A percentile compares a stretch with the other conserved stretches of the same genome.
Evolutionary conservation across 2,888 invertebrate species (phyloP).

Genomic region (Tiliacea citrago): DNA sequence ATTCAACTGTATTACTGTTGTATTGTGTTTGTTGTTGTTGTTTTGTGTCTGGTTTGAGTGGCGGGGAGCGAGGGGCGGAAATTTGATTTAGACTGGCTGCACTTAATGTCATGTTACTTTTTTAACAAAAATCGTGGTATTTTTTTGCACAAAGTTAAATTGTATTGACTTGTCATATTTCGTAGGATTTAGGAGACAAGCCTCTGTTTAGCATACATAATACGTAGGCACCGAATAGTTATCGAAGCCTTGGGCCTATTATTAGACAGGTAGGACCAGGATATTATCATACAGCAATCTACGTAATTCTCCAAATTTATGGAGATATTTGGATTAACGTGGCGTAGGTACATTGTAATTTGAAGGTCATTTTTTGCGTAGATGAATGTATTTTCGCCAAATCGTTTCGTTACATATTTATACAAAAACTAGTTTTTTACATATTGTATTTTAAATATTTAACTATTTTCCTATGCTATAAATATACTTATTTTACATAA

Average conservation of each 20-base stretch:
- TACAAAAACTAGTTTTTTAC: too few species aligned
- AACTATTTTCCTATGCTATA: neutral
- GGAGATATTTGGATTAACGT: neutral
- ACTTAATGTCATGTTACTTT: too few species aligned
- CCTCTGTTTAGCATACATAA: neutral
- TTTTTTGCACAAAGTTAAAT: neutral
- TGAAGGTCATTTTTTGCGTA: neutral
- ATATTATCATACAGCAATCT: neutral
- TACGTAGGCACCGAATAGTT: neutral
- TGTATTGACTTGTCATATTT: neutral
- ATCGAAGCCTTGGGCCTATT: constrained; percentile 2
- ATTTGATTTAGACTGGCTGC: too few species aligned
- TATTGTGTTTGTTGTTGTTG: too few species aligned
- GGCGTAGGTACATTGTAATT: constrained; percentile 6
- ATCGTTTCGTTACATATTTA: neutral
- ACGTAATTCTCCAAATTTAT: constrained; percentile 7
- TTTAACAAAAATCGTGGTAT: neutral
- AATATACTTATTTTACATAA: neutral
- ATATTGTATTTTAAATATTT: neutral
- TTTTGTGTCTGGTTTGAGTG: too few species aligned
- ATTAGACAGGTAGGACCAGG: neutral
- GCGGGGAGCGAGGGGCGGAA: too few species aligned
- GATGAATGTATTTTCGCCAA: neutral
- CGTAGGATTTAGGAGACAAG: neutral
- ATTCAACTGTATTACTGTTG: too few species aligned